These are phyloP conservation scores for Gymnopithys bicolor DNA, from an alignment of 2,797 vertebrate species.

Conservation along the genomic window DNA sequence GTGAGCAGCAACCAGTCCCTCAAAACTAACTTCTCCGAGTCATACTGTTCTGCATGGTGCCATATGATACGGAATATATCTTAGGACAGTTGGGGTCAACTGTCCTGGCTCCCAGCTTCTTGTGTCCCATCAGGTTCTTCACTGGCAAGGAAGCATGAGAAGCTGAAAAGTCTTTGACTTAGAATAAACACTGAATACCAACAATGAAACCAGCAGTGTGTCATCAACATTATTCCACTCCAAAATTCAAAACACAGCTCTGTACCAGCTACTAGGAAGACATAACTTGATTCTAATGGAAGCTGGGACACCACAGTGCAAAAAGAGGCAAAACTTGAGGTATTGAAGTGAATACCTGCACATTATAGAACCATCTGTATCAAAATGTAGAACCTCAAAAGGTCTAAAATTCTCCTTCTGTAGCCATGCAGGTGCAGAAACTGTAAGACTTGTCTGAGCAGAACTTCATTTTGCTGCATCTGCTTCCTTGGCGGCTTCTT, in stretches of 20 bases:
- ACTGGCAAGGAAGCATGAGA: background rate
- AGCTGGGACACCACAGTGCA: background rate
- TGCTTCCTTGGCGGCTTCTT: background rate
- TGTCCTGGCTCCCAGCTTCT: background rate
- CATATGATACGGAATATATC: background rate
- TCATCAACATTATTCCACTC: background rate
- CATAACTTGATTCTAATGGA: rapidly evolving
- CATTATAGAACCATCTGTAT: background rate
- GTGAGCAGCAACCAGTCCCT: background rate
- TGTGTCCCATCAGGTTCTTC: background rate
- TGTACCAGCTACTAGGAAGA: background rate
- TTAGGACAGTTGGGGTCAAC: background rate
- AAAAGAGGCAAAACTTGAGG: background rate
- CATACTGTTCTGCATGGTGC: background rate
- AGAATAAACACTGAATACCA: background rate
- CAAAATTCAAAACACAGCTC: background rate
- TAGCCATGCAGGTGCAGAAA: background rate
- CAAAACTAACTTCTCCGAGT: background rate
- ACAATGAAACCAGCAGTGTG: background rate
- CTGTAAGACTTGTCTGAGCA: background rate
- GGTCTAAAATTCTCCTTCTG: background rate
- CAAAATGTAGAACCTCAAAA: background rate
- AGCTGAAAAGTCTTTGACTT: background rate
- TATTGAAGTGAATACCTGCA: background rate
- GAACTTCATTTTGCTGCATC: background rate